A percentile compares a stretch with the other conserved stretches of the same genome.
Conservation (phyloP, 2,888 invertebrate species). For the Sipha maydis region DNA sequence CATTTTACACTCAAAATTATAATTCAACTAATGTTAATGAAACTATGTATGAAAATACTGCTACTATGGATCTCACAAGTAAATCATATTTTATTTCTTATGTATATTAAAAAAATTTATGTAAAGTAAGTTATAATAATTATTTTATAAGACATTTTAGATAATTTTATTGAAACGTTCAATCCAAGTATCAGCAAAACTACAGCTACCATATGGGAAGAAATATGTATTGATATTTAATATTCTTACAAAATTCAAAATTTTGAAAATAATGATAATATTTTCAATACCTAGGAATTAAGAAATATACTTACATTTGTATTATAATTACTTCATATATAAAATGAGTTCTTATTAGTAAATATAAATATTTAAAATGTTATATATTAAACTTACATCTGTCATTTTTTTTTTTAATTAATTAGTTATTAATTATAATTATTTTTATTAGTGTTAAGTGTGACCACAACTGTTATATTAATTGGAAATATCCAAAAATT, state of each 20-base stretch:
- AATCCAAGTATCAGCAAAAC: neutral
- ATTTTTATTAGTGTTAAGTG: no score
- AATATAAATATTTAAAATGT: no score
- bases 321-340: no score
- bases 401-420: no score
- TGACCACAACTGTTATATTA: no score
- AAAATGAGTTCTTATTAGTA: no score
- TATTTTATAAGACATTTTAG: slow-evolving; percentile 43
- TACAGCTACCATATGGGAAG: slow-evolving; percentile 47
- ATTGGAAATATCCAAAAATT: no score
- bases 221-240: slow-evolving; percentile 16
- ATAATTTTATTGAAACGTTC: slow-evolving; percentile 42
- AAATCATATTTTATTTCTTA: slow-evolving; percentile 1
- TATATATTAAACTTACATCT: no score
- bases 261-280: neutral
- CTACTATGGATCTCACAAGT: slow-evolving; percentile 58
- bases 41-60: slow-evolving; percentile 32
- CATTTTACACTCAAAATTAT: neutral
- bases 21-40: neutral
- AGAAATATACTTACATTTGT: no score
- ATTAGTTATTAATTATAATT: no score
- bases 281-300: no score
- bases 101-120: neutral
- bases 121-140: neutral
- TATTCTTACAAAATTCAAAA: neutral